Conservation (phyloP, 2,113 vertebrate genomes). For the Channa maculata region DNA sequence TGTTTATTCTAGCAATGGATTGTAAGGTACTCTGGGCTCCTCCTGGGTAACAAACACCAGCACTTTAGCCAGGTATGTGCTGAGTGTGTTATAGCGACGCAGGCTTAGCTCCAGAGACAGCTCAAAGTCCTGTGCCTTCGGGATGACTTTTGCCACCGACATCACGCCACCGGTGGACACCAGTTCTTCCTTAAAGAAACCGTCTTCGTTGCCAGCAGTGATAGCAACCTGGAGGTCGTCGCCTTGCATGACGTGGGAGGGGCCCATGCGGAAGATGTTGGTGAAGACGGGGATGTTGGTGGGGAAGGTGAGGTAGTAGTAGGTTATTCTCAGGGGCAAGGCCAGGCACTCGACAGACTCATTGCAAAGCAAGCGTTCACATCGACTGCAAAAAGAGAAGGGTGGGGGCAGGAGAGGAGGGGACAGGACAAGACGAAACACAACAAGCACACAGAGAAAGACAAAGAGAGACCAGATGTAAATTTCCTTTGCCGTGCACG, state of each 20-base stretch:
- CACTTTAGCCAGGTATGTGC: conserved; percentile 92
- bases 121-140: conserved; percentile 90
- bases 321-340: conserved; percentile 97
- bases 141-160: conserved; percentile 87
- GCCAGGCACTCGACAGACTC: conserved; percentile 93
- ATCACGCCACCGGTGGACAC: conserved; percentile 88
- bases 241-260: conserved; percentile 87
- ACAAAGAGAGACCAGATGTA: conserved; percentile 62
- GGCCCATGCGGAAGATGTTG: conserved; percentile 98
- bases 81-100: conserved; percentile 86
- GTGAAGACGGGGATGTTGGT: conserved; percentile 94
- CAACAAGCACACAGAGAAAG: conserved; percentile 68
- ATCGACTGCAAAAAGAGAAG: conserved; percentile 91
- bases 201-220: conserved; percentile 90
- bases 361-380: conserved; percentile 99
- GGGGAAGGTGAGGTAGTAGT: conserved; percentile 98
- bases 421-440: conserved; percentile 67
- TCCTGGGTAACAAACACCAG: conserved; percentile 92
- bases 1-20: conserved; percentile 61
- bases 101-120: conserved; percentile 92
- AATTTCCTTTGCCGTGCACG: conserved; percentile 75
- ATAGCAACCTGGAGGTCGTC: conserved; percentile 93
- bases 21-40: conserved; percentile 84
- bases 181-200: conserved; percentile 89
- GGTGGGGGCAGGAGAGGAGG: conserved; percentile 12